Percentiles rank a stretch among this genome's conserved stretches.
These are phyloP conservation scores for Idaea aversata DNA, from an alignment of 2,888 invertebrate genomes.

Conservation along the genomic window DNA sequence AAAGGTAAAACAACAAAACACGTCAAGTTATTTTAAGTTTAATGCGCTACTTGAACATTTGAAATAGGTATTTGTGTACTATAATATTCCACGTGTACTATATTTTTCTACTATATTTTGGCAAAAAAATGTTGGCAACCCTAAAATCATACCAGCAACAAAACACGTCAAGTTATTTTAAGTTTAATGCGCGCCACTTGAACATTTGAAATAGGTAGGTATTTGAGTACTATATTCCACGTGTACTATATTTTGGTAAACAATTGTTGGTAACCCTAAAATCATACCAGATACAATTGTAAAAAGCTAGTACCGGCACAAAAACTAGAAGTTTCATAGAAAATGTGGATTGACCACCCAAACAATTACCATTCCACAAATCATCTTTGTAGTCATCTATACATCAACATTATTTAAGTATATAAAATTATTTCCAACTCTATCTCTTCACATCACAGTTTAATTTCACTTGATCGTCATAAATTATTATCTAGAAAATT, in stretches of 20 bases:
- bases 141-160: slow-evolving; percentile 13
- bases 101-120: no score
- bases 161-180: no score
- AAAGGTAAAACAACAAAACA: no score
- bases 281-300: slow-evolving; percentile 6
- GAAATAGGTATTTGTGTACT: no score
- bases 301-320: not conserved
- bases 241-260: no score
- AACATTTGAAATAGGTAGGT: no score
- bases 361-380: slow-evolving; percentile 27
- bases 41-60: no score
- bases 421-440: not conserved
- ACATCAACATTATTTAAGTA: not conserved
- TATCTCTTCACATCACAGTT: not conserved
- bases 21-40: no score
- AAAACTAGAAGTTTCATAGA: not conserved
- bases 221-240: no score
- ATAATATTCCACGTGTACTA: no score
- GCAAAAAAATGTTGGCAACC: slow-evolving; percentile 5
- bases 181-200: no score
- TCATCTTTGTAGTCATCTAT: slow-evolving; percentile 20
- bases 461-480: slow-evolving; percentile 1
- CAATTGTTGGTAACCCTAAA: slow-evolving; percentile 11
- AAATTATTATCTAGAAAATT: not conserved
- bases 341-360: slow-evolving; percentile 25